phyloP scores from a whole-genome alignment of 1,140 invertebrate genomes.

The Acromyrmex echinatior region DNA sequence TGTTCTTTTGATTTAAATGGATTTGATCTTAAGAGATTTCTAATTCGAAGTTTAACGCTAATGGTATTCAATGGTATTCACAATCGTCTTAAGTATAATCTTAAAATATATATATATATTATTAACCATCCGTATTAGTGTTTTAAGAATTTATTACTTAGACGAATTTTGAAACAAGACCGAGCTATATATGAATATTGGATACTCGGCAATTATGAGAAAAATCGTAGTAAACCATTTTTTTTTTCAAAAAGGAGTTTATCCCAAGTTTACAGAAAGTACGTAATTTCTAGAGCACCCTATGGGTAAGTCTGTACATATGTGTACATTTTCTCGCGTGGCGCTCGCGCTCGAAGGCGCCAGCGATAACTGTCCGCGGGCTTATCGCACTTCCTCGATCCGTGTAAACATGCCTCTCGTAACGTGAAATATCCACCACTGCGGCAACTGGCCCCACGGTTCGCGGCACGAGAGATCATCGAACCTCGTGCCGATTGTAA shows the following conservation, averaged over 20 bases:
- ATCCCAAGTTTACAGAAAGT: neutral
- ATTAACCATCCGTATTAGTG: too few species aligned
- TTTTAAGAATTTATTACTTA: too few species aligned
- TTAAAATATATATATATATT: too few species aligned
- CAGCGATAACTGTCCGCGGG: slow-evolving; percentile 34
- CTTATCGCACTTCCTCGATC: slow-evolving; percentile 66
- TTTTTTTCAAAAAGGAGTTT: neutral
- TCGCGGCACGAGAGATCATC: slow-evolving; percentile 30
- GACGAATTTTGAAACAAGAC: neutral
- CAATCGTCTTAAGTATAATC: too few species aligned
- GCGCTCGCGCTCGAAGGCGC: slow-evolving; percentile 54
- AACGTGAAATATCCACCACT: slow-evolving; percentile 61
- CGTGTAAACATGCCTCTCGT: slow-evolving; percentile 19
- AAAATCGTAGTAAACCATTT: neutral
- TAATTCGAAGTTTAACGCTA: neutral
- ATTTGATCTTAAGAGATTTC: neutral
- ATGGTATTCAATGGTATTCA: neutral
- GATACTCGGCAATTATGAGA: neutral
- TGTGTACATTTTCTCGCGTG: slow-evolving; percentile 43
- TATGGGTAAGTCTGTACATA: neutral
- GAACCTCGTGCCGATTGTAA: slow-evolving; percentile 42
- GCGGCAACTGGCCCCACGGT: neutral
- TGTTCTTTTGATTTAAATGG: neutral
- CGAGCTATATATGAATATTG: too few species aligned
- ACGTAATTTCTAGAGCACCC: slow-evolving; percentile 6